A percentile compares a stretch with the other conserved stretches of the same genome.
phyloP scores from a whole-genome alignment of 2,797 vertebrate species.

The Acipenser ruthenus region DNA sequence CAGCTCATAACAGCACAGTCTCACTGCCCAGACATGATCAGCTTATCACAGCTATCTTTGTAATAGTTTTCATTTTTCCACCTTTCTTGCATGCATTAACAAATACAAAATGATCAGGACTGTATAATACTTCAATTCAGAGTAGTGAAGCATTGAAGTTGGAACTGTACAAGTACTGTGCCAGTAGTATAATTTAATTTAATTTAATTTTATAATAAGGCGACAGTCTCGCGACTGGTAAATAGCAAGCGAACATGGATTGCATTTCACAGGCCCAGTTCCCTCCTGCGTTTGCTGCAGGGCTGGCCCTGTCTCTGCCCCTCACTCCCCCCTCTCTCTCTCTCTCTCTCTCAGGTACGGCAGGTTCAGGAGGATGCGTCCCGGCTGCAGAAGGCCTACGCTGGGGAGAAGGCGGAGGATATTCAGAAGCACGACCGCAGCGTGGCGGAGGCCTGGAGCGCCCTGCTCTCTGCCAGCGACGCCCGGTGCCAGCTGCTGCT shows the following conservation, averaged over 20 bases:
- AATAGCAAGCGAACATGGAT: not conserved
- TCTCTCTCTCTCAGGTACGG: conserved; percentile 59
- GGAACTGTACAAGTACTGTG: too few species aligned
- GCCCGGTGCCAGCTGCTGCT: conserved; percentile 73
- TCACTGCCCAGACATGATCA: too few species aligned
- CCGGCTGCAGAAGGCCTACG: conserved; percentile 83
- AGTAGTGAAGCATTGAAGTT: too few species aligned
- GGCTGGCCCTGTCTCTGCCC: not conserved
- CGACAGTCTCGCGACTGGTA: too few species aligned
- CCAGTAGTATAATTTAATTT: too few species aligned
- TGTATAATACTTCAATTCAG: too few species aligned
- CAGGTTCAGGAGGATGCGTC: conserved; percentile 86
- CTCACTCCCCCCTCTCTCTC: not conserved
- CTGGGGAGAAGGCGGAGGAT: conserved; percentile 86
- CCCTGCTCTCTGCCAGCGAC: conserved; percentile 66
- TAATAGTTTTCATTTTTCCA: too few species aligned
- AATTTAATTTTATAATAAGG: too few species aligned
- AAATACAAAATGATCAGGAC: too few species aligned
- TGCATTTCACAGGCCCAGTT: not conserved
- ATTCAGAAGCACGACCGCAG: conserved; percentile 76
- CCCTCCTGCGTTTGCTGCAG: not conserved
- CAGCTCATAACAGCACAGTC: too few species aligned
- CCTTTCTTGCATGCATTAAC: too few species aligned
- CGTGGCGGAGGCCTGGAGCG: conserved; percentile 77
- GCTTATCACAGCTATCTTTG: too few species aligned